phyloP scores from a whole-genome alignment of 2,888 invertebrate species.

The Aproaerema taeniolella region DNA sequence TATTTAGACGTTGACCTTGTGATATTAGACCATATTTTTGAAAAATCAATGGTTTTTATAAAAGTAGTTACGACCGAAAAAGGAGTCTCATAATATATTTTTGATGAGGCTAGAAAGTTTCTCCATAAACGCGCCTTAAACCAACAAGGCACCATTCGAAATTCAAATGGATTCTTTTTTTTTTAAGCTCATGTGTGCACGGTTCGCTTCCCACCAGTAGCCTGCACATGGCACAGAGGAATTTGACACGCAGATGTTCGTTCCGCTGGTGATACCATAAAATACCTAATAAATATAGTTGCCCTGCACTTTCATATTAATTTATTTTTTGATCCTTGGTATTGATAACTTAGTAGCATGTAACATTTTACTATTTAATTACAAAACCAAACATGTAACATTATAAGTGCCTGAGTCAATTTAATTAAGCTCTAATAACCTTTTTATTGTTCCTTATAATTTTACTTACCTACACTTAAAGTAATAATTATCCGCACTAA shows the following conservation, averaged over 20 bases:
- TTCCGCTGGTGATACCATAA: conserved; percentile 52
- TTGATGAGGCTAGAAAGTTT: background rate
- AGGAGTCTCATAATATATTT: no score
- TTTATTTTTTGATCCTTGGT: conserved; percentile 18
- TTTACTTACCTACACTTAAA: no score
- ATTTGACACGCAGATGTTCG: conserved; percentile 76
- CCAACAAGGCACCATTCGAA: conserved; percentile 29
- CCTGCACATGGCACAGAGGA: conserved; percentile 71
- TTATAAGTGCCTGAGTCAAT: no score
- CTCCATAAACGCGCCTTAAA: conserved; percentile 8
- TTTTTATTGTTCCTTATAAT: no score
- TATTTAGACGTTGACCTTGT: conserved; percentile 5
- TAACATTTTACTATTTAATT: no score
- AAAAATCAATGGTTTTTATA: background rate
- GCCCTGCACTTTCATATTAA: conserved; percentile 34
- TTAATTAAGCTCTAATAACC: no score
- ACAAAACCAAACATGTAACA: no score
- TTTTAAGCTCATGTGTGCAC: conserved; percentile 51
- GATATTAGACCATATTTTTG: background rate
- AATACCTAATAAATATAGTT: conserved; percentile 62
- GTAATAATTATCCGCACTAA: no score
- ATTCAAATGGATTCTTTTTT: conserved; percentile 46
- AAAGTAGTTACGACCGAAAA: no score
- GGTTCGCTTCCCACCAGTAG: conserved; percentile 67
- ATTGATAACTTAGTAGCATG: no score